phyloP scores from a whole-genome alignment of 2,113 vertebrate genomes.

The Chaetops frenatus region DNA sequence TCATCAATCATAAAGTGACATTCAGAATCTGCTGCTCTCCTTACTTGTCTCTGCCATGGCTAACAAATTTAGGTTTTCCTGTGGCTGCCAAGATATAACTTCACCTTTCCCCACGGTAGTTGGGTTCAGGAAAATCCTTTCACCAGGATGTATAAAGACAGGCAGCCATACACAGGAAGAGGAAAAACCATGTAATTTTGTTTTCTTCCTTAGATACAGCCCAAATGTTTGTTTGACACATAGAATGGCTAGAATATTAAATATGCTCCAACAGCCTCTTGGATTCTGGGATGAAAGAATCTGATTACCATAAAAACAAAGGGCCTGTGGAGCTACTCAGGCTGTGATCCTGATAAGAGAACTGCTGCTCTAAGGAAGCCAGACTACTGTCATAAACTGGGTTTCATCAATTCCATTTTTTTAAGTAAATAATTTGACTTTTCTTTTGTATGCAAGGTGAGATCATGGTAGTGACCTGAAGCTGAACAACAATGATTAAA shows the following conservation, averaged over 20 bases:
- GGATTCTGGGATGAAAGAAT: neutral
- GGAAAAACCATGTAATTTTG: neutral
- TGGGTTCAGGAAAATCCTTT: neutral
- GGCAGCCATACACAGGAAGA: neutral
- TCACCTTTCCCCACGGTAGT: neutral
- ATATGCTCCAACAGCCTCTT: neutral
- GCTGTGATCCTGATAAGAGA: neutral
- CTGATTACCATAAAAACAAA: constrained; percentile 26
- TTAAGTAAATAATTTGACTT: neutral
- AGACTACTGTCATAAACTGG: neutral
- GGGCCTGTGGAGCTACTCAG: neutral
- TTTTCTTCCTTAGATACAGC: neutral
- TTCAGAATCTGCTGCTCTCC: neutral
- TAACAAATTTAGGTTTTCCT: neutral
- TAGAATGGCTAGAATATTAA: neutral
- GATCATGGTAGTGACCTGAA: neutral
- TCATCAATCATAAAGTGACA: neutral
- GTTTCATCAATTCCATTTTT: neutral
- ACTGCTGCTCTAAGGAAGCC: neutral
- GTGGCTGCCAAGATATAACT: neutral
- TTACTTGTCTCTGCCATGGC: neutral
- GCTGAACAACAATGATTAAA: neutral
- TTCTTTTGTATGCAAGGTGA: neutral
- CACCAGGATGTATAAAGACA: neutral
- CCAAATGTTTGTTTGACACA: neutral